phyloP scores from a whole-genome alignment of 1,140 invertebrate genomes.

The Medauroidea extradentata region DNA sequence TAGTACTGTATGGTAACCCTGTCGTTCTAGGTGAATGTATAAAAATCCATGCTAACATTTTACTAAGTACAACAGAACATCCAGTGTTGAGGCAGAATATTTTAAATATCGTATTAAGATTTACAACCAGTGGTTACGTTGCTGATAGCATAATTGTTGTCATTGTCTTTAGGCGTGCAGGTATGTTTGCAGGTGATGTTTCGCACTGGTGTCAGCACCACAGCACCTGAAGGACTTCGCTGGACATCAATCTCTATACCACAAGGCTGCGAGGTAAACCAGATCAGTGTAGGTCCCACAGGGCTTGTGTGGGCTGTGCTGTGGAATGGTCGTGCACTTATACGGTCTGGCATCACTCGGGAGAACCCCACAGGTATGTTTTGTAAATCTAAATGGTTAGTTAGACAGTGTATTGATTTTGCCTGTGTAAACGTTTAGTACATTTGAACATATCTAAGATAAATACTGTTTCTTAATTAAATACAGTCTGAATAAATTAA shows the following conservation, averaged over 20 bases:
- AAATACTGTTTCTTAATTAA: too few species aligned
- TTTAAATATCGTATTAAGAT: neutral
- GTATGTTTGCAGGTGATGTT: conserved; percentile 69
- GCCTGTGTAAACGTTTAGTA: too few species aligned
- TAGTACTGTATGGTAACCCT: too few species aligned
- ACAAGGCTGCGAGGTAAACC: conserved; percentile 71
- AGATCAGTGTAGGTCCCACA: conserved; percentile 76
- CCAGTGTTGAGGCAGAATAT: neutral
- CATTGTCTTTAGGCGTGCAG: too few species aligned
- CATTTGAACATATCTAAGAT: too few species aligned
- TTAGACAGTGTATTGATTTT: too few species aligned
- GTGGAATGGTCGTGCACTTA: conserved; percentile 72
- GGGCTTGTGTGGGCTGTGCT: conserved; percentile 82
- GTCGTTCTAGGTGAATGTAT: neutral
- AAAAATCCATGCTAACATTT: neutral
- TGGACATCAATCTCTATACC: conserved; percentile 75
- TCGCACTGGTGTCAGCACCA: conserved; percentile 68
- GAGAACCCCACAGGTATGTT: conserved; percentile 62
- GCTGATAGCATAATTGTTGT: too few species aligned
- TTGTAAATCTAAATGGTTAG: too few species aligned
- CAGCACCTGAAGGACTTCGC: conserved; percentile 75
- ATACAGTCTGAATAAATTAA: too few species aligned
- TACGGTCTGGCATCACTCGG: conserved; percentile 70
- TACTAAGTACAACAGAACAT: neutral
- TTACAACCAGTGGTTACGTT: neutral